Percentiles rank a stretch among this genome's conserved stretches.
Conservation (phyloP, 2,113 vertebrate genomes). For the Coptodon rendalli region DNA sequence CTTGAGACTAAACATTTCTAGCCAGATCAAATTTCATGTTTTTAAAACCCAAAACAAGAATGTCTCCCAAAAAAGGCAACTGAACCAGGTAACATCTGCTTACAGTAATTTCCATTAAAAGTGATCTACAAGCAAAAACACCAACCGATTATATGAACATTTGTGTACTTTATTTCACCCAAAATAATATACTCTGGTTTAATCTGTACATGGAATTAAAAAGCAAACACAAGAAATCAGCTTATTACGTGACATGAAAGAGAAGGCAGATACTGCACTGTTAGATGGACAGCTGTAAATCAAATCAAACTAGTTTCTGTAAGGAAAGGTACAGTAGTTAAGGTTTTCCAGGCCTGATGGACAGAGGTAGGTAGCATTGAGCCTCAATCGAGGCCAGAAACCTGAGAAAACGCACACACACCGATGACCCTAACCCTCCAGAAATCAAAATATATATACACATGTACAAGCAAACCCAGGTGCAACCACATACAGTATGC, state of each 20-base stretch:
- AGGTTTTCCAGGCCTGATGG: constrained; percentile 56
- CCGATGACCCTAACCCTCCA: constrained; percentile 39
- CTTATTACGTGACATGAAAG: constrained; percentile 6
- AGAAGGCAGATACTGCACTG: constrained; percentile 4
- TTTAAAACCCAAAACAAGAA: neutral
- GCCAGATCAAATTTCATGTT: neutral
- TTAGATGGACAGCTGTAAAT: constrained; percentile 14
- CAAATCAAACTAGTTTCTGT: constrained; percentile 27
- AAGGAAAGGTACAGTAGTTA: constrained; percentile 48
- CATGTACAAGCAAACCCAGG: neutral
- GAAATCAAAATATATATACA: constrained; percentile 6
- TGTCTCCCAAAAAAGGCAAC: neutral
- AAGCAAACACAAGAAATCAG: neutral
- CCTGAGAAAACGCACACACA: constrained; percentile 62
- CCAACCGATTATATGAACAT: constrained; percentile 2
- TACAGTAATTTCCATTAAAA: constrained; percentile 7
- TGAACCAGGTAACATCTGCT: neutral
- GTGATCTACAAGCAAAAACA: constrained; percentile 24
- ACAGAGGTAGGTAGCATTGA: constrained; percentile 68
- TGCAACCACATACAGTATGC: constrained; percentile 11
- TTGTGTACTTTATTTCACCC: constrained; percentile 26
- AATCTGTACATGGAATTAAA: constrained; percentile 34
- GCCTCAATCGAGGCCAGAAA: constrained; percentile 42
- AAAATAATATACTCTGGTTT: constrained; percentile 20
- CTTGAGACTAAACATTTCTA: neutral